Percentiles rank a stretch among this genome's conserved stretches.
Evolutionary conservation across 2,888 invertebrate species (phyloP).

Genomic region (Theretra japonica): DNA sequence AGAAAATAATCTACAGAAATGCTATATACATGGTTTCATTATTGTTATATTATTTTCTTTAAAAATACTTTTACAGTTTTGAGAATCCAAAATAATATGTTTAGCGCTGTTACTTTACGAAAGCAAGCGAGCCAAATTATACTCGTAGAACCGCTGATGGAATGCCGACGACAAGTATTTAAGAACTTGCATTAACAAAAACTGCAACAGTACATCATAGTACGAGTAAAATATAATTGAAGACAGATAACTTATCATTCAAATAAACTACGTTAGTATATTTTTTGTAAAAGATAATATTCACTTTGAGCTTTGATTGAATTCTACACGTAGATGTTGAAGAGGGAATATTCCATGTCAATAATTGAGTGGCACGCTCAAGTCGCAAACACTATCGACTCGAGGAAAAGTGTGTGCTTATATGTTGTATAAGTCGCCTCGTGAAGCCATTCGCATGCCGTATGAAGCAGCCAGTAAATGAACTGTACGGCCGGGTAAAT

Average conservation of each 20-base stretch:
- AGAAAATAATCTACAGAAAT: too few relatives aligned
- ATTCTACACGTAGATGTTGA: neutral
- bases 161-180: neutral
- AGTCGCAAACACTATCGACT: constrained; percentile 13
- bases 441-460: constrained; percentile 40
- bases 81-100: too few relatives aligned
- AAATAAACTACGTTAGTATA: too few relatives aligned
- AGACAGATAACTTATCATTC: too few relatives aligned
- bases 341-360: neutral
- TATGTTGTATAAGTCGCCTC: constrained; percentile 40
- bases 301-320: neutral
- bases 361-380: neutral
- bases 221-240: too few relatives aligned
- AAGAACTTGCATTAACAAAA: neutral
- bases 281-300: neutral
- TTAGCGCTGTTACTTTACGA: too few relatives aligned
- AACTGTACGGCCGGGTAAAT: constrained; percentile 46
- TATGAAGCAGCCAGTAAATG: constrained; percentile 43
- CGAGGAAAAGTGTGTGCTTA: neutral
- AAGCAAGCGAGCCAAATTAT: neutral
- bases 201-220: neutral
- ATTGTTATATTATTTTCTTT: too few relatives aligned
- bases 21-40: too few relatives aligned
- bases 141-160: neutral
- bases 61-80: too few relatives aligned